Evolutionary conservation across 2,113 vertebrate genomes (phyloP), one percentile per base, ranked within the genome.

Genomic region (Fulica atra): DNA sequence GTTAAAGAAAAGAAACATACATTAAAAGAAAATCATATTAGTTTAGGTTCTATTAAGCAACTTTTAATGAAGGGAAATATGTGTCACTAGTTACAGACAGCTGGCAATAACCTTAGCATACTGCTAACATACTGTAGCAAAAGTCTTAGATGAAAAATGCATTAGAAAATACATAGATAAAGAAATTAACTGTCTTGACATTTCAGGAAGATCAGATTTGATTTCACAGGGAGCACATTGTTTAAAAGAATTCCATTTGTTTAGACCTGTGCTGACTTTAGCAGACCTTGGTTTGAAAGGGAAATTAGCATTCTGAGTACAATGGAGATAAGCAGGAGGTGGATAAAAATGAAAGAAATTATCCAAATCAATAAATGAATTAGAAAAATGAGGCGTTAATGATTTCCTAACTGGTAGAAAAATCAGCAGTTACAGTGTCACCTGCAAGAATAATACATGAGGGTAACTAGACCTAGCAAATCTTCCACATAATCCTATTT

Each of bases 261-360:
- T 95, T 95, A 84, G 24, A 16, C n/a, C 56, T 23, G 6, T 87
- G 48, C 35, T 93, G 72, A 78, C 42, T 92, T 93, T 54, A 93
- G 40, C 3, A 5, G 68, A 86, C 95, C 64, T 80, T 73, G 29
- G 86, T 77, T 92, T 95, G 64, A 92, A 86, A 86, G 18, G 61
- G 63, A 92, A 93, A 95, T 95, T 66, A 88, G 23, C 59, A 92
- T 88, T 83, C 68, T 81, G 77, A 91, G 33, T 79, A 74, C 24
- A 84, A 89, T 74, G 12, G 56, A 86, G 59, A 83, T 83, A 91
- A 94, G 59, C 74, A 88, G 90, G 61, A 93, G 57, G 61, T 82
- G 24, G 70, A 82, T 71, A 70, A 92, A 92, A 95, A 95, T 29
- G 18, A 69, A 95, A 83, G 7, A 78, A 95, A 92, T 86, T 86